Base-by-base conservation (phyloP, 2,888 invertebrate species). In the Pheosia tremula region DNA sequence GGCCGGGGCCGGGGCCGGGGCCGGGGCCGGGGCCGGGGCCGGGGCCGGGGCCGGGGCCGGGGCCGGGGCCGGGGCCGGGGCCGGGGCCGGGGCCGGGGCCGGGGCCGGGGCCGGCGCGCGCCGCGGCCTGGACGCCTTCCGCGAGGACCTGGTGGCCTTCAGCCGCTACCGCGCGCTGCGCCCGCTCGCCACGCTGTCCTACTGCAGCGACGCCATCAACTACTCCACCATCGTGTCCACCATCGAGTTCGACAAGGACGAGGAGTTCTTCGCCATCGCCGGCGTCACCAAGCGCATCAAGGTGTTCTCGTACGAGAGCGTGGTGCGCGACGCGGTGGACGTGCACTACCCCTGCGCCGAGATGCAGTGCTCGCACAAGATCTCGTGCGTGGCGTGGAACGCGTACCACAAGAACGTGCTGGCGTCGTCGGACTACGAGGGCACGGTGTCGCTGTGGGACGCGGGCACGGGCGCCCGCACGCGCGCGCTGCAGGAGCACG, bases 211-310 rank as follows among this genome's bases (percentile, higher is more conserved):
- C 86, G 95, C 98, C 59, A 97, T 97, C 84, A 97, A 97, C 84
- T 97, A 96, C 82, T 97, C 97, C 4, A 97, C 97, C 5, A 97
- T 97, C 70, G 97, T 97, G 5, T 97, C 97, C 38, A 98, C 98
- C 77, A 98, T 99, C 74, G 98, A 98, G 89, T 99, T 99, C 91
- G 98, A 99, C 86, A 97, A 98, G 87, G 98, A 99, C 88, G 97
- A 97, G 85, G 98, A 99, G 91, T 97, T 97, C 88, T 98, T 99
- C 90, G 98, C 98, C 0, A 98, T 99, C 75, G 98, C 98, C 45
- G 98, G 99, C 4, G 98, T 99, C 10, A 98, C 98, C 0, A 98
- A 98, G 85, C 95, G 98, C 66, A 98, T 99, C 63, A 98, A 98
- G 94, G 97, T 98, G 59, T 98, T 97, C 89, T 98, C 98, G 86